Conservation (phyloP, 2,797 vertebrate species). For the Eupleurogrammus muticus region DNA sequence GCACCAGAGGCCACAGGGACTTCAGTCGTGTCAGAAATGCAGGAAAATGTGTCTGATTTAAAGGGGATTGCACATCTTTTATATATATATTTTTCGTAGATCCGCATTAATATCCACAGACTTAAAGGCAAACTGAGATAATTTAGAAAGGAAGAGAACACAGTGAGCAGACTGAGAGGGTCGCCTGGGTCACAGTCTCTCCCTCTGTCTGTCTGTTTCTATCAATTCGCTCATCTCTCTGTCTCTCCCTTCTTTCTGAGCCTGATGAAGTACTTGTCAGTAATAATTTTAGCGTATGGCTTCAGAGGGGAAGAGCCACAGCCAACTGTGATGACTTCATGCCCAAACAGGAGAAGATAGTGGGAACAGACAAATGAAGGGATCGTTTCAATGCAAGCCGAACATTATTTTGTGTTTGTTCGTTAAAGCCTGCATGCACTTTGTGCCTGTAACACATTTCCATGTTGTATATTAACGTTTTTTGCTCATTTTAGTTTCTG, state of each 20-base stretch:
- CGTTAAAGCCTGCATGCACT: slow-evolving; percentile 29
- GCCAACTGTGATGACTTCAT: slow-evolving; percentile 16
- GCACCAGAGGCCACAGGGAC: slow-evolving; percentile 19
- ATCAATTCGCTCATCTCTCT: slow-evolving; percentile 32
- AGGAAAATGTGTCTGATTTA: slow-evolving; percentile 37
- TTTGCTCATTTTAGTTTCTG: slow-evolving; percentile 12
- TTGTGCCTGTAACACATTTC: neutral
- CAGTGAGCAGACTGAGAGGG: slow-evolving; percentile 11
- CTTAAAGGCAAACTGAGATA: slow-evolving; percentile 8
- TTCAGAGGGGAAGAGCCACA: slow-evolving; percentile 1
- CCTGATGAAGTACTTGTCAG: slow-evolving; percentile 29
- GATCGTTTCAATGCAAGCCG: slow-evolving; percentile 17
- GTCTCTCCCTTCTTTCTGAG: slow-evolving; percentile 29
- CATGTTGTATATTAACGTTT: neutral
- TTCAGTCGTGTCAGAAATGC: slow-evolving; percentile 43
- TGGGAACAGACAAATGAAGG: slow-evolving; percentile 33
- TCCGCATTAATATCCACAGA: slow-evolving; percentile 32
- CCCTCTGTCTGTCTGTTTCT: slow-evolving; percentile 27
- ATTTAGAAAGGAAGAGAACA: slow-evolving; percentile 12
- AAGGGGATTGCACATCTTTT: slow-evolving; percentile 32
- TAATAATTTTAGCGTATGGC: slow-evolving; percentile 20
- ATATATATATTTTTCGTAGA: neutral
- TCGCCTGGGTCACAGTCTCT: neutral
- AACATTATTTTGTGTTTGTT: slow-evolving; percentile 12
- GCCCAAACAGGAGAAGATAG: slow-evolving; percentile 25